These are phyloP conservation scores for Ectobius pallidus DNA, from an alignment of 2,888 invertebrate genomes.

Conservation along the genomic window DNA sequence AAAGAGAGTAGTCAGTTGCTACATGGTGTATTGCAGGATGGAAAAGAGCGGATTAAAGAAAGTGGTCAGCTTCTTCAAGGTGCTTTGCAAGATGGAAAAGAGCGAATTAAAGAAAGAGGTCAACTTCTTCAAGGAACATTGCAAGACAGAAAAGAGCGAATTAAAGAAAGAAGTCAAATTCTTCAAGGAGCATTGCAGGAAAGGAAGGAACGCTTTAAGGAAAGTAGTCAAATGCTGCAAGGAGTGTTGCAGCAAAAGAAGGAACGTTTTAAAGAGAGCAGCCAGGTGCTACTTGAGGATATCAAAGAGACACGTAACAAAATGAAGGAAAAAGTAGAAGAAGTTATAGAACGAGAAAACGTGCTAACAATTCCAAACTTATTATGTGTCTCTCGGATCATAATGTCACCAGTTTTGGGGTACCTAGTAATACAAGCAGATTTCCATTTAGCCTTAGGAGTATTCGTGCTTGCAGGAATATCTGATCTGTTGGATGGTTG, in stretches of 20 bases:
- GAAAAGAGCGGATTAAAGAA: slow-evolving; percentile 57
- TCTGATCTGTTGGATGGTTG: slow-evolving; percentile 95
- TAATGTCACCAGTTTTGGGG: slow-evolving; percentile 86
- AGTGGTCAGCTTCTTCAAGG: slow-evolving; percentile 64
- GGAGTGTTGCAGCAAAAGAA: slow-evolving; percentile 33
- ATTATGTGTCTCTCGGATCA: slow-evolving; percentile 83
- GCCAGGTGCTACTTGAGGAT: slow-evolving; percentile 70
- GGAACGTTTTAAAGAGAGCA: slow-evolving; percentile 62
- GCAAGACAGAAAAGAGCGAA: neutral
- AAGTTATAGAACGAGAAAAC: slow-evolving; percentile 84
- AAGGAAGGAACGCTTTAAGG: slow-evolving; percentile 56
- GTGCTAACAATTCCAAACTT: slow-evolving; percentile 93
- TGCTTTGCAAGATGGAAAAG: too few relatives aligned
- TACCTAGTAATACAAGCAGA: slow-evolving; percentile 84
- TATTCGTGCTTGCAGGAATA: slow-evolving; percentile 85
- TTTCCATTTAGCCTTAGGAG: slow-evolving; percentile 76
- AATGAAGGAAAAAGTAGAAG: slow-evolving; percentile 74
- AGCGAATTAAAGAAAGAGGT: neutral
- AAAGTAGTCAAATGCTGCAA: slow-evolving; percentile 55
- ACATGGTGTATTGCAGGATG: slow-evolving; percentile 22
- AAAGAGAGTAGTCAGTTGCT: neutral
- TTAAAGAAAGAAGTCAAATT: neutral
- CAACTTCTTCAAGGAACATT: neutral
- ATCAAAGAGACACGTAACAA: slow-evolving; percentile 73
- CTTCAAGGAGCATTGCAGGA: slow-evolving; percentile 16